These are phyloP conservation scores for Muscina levida DNA, from an alignment of 2,888 invertebrate species.

Conservation along the genomic window DNA sequence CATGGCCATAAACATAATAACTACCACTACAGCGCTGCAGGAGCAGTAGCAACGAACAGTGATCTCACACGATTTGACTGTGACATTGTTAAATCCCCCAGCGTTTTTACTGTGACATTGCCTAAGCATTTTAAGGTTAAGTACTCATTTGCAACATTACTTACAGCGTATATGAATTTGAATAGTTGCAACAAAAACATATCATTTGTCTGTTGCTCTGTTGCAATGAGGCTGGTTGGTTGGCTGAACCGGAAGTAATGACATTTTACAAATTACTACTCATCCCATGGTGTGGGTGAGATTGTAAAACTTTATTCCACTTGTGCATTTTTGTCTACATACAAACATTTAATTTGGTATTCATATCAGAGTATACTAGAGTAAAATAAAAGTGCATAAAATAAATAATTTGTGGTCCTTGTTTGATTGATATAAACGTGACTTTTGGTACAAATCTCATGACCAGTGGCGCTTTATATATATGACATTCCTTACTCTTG, in stretches of 20 bases:
- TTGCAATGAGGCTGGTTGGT: background rate
- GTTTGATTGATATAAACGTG: too few relatives aligned
- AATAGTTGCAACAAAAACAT: slow-evolving; percentile 35
- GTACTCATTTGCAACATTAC: slow-evolving; percentile 49
- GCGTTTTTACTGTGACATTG: background rate
- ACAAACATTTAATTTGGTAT: too few relatives aligned
- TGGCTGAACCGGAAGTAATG: slow-evolving; percentile 51
- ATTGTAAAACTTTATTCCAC: too few relatives aligned
- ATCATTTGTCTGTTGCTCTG: slow-evolving; percentile 34
- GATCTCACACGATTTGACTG: slow-evolving; percentile 3
- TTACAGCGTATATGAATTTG: slow-evolving; percentile 25
- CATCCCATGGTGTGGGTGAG: slow-evolving; percentile 6
- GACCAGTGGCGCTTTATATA: too few relatives aligned
- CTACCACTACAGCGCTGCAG: slow-evolving; percentile 20
- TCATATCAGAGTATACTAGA: too few relatives aligned
- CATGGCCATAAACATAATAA: background rate
- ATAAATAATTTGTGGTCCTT: too few relatives aligned
- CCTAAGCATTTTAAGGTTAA: slow-evolving; percentile 23
- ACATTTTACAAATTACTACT: slow-evolving; percentile 57
- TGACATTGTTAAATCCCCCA: background rate
- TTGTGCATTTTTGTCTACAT: too few relatives aligned
- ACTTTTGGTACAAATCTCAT: too few relatives aligned
- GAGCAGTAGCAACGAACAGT: background rate
- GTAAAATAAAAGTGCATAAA: too few relatives aligned
- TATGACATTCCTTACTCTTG: too few relatives aligned